Base-by-base conservation (phyloP, 2,888 invertebrate genomes). In the Bellardia bayeri region DNA sequence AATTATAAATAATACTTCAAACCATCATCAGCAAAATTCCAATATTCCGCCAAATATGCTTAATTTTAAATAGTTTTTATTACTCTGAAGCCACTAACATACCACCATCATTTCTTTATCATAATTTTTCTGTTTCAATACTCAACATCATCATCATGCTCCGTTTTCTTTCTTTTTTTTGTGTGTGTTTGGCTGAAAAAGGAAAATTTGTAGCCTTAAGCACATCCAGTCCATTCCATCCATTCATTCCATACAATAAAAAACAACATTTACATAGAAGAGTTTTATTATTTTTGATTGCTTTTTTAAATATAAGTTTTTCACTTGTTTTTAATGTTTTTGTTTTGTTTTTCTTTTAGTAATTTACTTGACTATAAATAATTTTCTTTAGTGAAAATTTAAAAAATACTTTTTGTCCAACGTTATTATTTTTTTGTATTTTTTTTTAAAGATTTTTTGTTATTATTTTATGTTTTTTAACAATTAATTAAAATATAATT, bases 231-330 rank as follows among this genome's bases (percentile, higher is more conserved):
- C 23, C 8, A 30, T 61, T 16, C 61, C 30, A 45, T 45, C 8
- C 30, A 56, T 23, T 30, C 37, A 69, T 33, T 78, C 56, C 78
- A 71, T 76, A 56, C 33, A 83, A 83, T 78, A 82, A 87, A 87
- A 87, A 82, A 87, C 82, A 82, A 76, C 49, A 74, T 87, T 87
- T 85, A 87, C 87, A 87, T 87, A 87, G 87, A 87, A 87, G 87
- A 87, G 64, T 82, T 87, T 87, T 87, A 87, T 87, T 87, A 87
- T 87, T 85, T 87, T 87, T 87, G 85, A 85, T 87, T 87, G 87
- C 75, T 87, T 87, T 85, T 85, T 80, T 64, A 74, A 81, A 78
- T 82, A 82, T 79, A 87, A 79, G 68, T 78, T 82, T 64, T 63
- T 81, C 75, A 69, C 81, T 88, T 86, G 71, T 79, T 87, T 85